A percentile compares a stretch with the other conserved stretches of the same genome.
Conservation (phyloP, 2,888 invertebrate species). For the Pandemis cinnamomeana region DNA sequence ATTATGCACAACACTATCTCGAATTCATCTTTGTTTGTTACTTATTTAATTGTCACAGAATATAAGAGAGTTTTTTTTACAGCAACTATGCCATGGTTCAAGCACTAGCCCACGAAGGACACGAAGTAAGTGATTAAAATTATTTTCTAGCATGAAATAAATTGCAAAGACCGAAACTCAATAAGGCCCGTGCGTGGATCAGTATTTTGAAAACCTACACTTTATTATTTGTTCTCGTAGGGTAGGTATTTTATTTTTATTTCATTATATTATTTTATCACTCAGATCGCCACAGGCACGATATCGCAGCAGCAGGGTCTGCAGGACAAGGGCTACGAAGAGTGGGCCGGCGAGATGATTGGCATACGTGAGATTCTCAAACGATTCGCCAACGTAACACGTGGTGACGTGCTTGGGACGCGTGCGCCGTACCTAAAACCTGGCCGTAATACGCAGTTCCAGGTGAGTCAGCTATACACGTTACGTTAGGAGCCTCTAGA, state of each 20-base stretch:
- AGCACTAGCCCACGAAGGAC: conserved; percentile 93
- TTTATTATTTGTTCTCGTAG: conserved; percentile 2
- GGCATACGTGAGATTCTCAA: conserved; percentile 95
- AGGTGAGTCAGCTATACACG: conserved; percentile 80
- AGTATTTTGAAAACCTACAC: too few species aligned
- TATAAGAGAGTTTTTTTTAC: conserved; percentile 63
- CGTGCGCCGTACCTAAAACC: conserved; percentile 96
- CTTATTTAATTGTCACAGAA: not conserved
- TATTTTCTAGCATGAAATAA: too few species aligned
- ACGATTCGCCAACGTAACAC: conserved; percentile 92
- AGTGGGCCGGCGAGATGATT: conserved; percentile 97
- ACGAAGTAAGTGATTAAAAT: conserved; percentile 88
- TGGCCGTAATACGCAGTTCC: conserved; percentile 96
- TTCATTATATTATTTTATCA: conserved; percentile 19
- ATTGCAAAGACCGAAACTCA: too few species aligned
- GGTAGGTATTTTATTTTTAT: not conserved
- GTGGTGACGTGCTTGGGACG: conserved; percentile 93
- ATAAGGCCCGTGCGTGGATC: too few species aligned
- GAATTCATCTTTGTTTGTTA: too few species aligned
- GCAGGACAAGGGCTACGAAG: conserved; percentile 95
- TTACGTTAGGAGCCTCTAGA: too few species aligned
- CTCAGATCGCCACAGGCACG: conserved; percentile 85
- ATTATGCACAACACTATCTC: too few species aligned
- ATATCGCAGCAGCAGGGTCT: conserved; percentile 90
- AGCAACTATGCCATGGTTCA: conserved; percentile 98